These are phyloP conservation scores for Kradibia gibbosae DNA, from an alignment of 1,140 invertebrate genomes.

Conservation along the genomic window DNA sequence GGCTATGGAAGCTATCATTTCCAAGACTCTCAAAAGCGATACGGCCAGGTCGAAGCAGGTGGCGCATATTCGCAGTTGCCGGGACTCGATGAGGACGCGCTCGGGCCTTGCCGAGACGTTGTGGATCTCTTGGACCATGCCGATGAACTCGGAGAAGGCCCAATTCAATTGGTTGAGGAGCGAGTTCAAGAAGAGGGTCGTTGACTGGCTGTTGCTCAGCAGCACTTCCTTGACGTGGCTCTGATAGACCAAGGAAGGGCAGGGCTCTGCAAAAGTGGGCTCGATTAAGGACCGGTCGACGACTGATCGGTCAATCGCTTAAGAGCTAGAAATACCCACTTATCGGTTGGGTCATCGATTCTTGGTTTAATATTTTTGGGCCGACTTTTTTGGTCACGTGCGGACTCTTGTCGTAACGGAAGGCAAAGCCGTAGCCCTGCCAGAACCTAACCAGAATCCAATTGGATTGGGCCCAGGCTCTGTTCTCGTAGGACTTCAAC, in stretches of 20 bases:
- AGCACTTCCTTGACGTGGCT: slow-evolving; percentile 73
- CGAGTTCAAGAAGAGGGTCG: slow-evolving; percentile 83
- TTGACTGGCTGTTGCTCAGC: slow-evolving; percentile 63
- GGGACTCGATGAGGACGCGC: slow-evolving; percentile 80
- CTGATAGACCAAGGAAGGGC: slow-evolving; percentile 77
- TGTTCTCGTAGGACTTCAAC: slow-evolving; percentile 84
- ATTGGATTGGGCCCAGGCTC: slow-evolving; percentile 90
- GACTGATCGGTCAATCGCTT: background rate
- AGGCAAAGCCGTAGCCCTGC: slow-evolving; percentile 88
- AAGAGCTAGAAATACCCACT: slow-evolving; percentile 59
- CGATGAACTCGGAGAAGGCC: slow-evolving; percentile 91
- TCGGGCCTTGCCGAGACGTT: slow-evolving; percentile 75
- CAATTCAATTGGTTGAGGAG: slow-evolving; percentile 89
- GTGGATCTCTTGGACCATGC: slow-evolving; percentile 86
- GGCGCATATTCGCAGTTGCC: slow-evolving; percentile 87
- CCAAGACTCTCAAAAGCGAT: slow-evolving; percentile 82
- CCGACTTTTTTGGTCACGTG: slow-evolving; percentile 74
- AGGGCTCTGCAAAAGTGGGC: slow-evolving; percentile 73
- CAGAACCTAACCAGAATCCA: slow-evolving; percentile 89
- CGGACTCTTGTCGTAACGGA: slow-evolving; percentile 80
- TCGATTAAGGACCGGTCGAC: background rate
- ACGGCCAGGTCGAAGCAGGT: slow-evolving; percentile 86
- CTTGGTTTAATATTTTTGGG: slow-evolving; percentile 68
- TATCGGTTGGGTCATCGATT: slow-evolving; percentile 69
- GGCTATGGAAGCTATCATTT: slow-evolving; percentile 83